Evolutionary conservation across 2,797 vertebrate genomes (phyloP).

Genomic region (Pachyuromys duprasi): DNA sequence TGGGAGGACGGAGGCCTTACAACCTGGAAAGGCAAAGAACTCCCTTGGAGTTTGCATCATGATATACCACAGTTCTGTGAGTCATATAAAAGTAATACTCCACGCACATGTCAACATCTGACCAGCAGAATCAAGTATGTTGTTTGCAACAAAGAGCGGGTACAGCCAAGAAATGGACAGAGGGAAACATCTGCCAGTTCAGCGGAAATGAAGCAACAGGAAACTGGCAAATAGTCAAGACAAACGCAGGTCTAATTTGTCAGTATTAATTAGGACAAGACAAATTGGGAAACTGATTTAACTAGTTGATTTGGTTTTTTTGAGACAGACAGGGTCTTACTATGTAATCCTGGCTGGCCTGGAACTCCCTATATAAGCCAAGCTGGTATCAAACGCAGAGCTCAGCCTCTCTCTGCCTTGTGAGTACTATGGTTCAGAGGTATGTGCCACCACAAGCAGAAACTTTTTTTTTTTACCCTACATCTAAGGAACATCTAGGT

Average conservation of each 20-base stretch:
- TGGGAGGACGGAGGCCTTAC: neutral
- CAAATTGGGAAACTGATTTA: neutral
- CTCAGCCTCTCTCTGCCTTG: neutral
- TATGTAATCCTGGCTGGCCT: neutral
- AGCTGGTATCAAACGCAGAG: neutral
- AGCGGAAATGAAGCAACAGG: conserved; percentile 3
- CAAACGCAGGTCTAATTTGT: neutral
- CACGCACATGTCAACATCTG: neutral
- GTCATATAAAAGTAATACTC: neutral
- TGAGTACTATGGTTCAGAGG: neutral
- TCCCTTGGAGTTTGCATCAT: neutral
- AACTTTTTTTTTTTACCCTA: neutral
- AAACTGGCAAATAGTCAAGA: neutral
- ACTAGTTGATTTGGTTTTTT: neutral
- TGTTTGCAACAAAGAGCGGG: neutral
- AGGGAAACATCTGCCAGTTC: neutral
- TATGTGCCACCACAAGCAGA: neutral
- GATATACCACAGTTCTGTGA: neutral
- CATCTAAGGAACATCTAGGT: neutral
- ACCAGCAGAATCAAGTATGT: neutral
- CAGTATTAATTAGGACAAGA: neutral
- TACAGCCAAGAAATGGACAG: neutral
- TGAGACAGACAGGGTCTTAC: neutral
- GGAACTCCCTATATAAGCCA: neutral
- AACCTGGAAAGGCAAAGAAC: neutral